Evolutionary conservation across 2,888 invertebrate genomes (phyloP), one percentile per base, ranked within the genome.

Genomic region (Standfussiana lucernea): DNA sequence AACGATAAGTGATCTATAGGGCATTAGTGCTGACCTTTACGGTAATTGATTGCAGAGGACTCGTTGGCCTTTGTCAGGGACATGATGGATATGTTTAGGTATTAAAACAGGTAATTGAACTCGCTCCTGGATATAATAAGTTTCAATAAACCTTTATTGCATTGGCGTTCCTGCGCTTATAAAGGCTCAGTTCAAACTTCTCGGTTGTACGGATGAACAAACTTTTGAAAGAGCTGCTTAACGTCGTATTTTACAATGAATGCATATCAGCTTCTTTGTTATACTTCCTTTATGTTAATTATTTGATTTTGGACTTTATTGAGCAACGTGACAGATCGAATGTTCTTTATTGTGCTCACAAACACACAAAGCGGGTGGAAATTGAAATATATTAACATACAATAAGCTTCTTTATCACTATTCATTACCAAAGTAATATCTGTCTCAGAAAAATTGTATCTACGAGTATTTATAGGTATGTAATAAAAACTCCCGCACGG

Each of bases 381-480:
- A 72, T 81, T 82, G 71, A 65, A 40, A 53, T 72, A 72, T 69
- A 81, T 81, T 61, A 72, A 35, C 24, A 72, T 65, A 82, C 81
- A 77, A 81, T 77, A 68, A 47, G 47, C 40, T 47, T 56, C 32
- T 1, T 35, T 67, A n/a, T 7, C 2, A 42, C 18, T 37, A 2
- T 53, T 24, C 18, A 37, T n/a, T 13, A 62, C 15, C 11, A n/a
- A 2, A 50, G 15, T 2, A 42, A 21, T 56, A 64, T 32, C 11
- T 35, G 1, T 37, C 7, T 42, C 24, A 28, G n/a, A 32, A 3
- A 1, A 2, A 24, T 40, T 40, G n/a, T n/a, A n/a, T n/a, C n/a
- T n/a, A n/a, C n/a, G n/a, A n/a, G n/a, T n/a, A n/a, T 56, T 56
- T 42, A 32, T 53, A 53, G 3, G 8, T 32, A 45, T 59, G 15